Conservation (phyloP, 2,113 vertebrate species). For the Microtus montanus region DNA sequence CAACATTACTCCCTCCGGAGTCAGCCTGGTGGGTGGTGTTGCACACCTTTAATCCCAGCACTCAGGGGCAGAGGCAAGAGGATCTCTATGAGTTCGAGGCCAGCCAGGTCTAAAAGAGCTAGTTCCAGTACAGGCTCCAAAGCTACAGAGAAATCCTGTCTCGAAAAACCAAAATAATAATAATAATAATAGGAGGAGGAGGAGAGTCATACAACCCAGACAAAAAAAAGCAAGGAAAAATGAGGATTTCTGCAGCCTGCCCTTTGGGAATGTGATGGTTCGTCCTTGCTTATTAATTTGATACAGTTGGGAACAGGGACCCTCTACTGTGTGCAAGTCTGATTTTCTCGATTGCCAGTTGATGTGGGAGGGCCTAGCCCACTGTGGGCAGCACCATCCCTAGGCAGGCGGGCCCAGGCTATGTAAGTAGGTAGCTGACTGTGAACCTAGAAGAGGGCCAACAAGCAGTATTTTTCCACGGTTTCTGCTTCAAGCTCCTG, state of each 20-base stretch:
- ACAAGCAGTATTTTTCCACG: neutral
- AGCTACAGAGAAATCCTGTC: too few relatives aligned
- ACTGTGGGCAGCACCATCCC: neutral
- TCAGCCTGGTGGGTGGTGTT: accelerated
- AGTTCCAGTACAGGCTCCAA: too few relatives aligned
- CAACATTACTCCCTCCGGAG: neutral
- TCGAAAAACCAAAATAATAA: too few relatives aligned
- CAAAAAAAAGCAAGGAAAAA: neutral
- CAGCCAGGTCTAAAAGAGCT: too few relatives aligned
- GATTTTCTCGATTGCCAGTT: neutral
- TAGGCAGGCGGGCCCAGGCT: neutral
- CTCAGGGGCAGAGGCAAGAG: too few relatives aligned
- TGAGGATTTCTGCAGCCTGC: neutral
- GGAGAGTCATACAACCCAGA: neutral
- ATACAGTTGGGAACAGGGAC: neutral
- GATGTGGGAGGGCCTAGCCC: neutral
- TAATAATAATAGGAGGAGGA: too few relatives aligned
- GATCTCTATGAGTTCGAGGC: too few relatives aligned
- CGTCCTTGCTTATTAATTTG: neutral
- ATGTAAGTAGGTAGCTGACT: neutral
- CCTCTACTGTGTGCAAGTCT: neutral
- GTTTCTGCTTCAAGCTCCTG: too few relatives aligned
- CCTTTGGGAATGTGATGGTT: neutral
- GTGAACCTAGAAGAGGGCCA: neutral
- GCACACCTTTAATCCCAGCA: too few relatives aligned